phyloP scores from a whole-genome alignment of 1,140 invertebrate species.

The Drosophila malerkotliana region DNA sequence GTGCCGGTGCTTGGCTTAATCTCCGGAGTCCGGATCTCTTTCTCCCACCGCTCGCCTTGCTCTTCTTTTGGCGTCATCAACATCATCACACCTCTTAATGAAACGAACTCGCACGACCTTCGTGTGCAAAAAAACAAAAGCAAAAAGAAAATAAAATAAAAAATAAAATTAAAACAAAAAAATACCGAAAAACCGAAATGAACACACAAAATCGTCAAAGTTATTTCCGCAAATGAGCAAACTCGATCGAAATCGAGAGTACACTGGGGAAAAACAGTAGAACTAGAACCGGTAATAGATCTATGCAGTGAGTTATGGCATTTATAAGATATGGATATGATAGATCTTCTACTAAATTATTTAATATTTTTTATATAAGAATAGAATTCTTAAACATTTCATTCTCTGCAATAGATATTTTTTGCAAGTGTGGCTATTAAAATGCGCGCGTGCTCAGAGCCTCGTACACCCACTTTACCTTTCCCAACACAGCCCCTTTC shows the following conservation, averaged over 20 bases:
- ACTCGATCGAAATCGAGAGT: conserved; percentile 67
- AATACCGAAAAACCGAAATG: conserved; percentile 34
- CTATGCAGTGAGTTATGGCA: background rate
- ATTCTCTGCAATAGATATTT: background rate
- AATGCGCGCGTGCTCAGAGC: conserved; percentile 44
- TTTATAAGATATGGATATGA: background rate
- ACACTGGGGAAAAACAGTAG: conserved; percentile 28
- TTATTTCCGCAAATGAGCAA: conserved; percentile 81
- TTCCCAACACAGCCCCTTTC: background rate
- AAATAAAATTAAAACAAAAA: conserved; percentile 42
- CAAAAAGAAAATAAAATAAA: conserved; percentile 39
- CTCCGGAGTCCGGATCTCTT: conserved; percentile 8
- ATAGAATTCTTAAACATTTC: background rate
- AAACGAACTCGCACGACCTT: conserved; percentile 80
- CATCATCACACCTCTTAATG: conserved; percentile 76
- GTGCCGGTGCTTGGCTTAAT: background rate
- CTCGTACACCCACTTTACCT: conserved; percentile 10
- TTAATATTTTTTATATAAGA: background rate
- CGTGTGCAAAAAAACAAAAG: conserved; percentile 66
- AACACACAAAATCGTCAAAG: conserved; percentile 75
- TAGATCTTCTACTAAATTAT: background rate
- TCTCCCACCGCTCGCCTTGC: conserved; percentile 33
- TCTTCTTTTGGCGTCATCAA: conserved; percentile 51
- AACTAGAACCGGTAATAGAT: conserved; percentile 16
- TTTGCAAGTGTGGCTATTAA: conserved; percentile 28